These are phyloP conservation scores for Ylistrum balloti DNA, from an alignment of 1,140 invertebrate species.

Conservation along the genomic window DNA sequence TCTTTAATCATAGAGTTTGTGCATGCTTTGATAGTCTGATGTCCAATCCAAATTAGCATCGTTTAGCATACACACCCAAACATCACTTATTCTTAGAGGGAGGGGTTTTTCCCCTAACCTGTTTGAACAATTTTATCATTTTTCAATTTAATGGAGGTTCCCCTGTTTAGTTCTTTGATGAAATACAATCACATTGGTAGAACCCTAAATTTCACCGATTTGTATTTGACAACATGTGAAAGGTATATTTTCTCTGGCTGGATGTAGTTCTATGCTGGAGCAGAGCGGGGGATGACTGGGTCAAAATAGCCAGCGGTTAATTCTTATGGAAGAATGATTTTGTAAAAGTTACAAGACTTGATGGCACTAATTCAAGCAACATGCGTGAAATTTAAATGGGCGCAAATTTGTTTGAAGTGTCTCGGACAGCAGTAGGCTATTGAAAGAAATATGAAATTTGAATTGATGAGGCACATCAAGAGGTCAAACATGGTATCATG, in stretches of 20 bases:
- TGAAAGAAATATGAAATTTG: slow-evolving; percentile 14
- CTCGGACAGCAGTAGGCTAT: slow-evolving; percentile 12
- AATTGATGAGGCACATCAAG: slow-evolving; percentile 30
- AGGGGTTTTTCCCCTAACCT: background rate
- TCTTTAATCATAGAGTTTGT: slow-evolving; percentile 15
- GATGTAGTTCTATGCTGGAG: background rate
- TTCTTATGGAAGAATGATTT: slow-evolving; percentile 4
- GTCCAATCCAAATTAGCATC: background rate
- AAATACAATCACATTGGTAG: background rate
- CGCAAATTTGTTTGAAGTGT: slow-evolving; percentile 9
- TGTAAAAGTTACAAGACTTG: slow-evolving; percentile 19
- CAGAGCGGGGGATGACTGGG: background rate
- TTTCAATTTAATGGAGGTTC: background rate
- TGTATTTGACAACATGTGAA: background rate
- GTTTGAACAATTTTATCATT: slow-evolving; percentile 7
- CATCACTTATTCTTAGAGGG: background rate
- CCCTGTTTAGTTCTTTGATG: background rate
- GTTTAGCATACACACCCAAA: background rate
- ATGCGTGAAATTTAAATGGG: slow-evolving; percentile 28
- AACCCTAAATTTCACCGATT: slow-evolving; percentile 8
- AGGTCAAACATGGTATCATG: slow-evolving; percentile 33
- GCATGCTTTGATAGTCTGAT: background rate
- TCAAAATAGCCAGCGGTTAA: slow-evolving; percentile 13
- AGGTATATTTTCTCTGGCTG: background rate
- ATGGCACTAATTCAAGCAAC: slow-evolving; percentile 8